Evolutionary conservation across 2,113 vertebrate genomes (phyloP).

Genomic region (Gallinago media): DNA sequence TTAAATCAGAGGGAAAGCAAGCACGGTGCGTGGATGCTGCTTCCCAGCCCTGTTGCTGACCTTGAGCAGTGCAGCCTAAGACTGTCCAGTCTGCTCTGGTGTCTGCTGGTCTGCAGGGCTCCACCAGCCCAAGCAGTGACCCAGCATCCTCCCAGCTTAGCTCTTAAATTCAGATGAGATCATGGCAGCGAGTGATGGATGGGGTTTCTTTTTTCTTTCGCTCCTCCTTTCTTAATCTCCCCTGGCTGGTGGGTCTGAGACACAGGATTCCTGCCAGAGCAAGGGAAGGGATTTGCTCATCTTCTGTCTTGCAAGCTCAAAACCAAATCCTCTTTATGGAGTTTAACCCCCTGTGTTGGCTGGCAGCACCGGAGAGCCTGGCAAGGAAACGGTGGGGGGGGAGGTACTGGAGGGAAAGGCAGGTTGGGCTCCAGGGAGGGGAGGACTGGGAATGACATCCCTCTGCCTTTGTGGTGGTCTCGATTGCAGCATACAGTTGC

Average conservation of each 20-base stretch:
- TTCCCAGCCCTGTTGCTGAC: background rate
- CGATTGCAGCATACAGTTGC: rapidly evolving
- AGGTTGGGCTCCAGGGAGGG: background rate
- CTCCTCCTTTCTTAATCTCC: conserved; percentile 48
- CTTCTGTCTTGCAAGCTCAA: conserved; percentile 50
- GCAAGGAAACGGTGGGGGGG: background rate
- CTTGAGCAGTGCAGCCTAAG: background rate
- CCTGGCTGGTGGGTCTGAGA: conserved; percentile 52
- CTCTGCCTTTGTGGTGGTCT: background rate
- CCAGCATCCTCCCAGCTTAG: conserved; percentile 29
- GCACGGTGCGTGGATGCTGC: rapidly evolving
- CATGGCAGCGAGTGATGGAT: background rate
- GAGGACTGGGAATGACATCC: rapidly evolving
- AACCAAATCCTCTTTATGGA: conserved; percentile 65
- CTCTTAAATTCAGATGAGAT: conserved; percentile 29
- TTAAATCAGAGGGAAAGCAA: background rate
- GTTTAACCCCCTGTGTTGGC: conserved; percentile 36
- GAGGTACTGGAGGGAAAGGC: background rate
- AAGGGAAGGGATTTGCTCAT: conserved; percentile 61
- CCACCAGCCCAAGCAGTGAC: conserved; percentile 2
- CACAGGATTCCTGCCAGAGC: conserved; percentile 60
- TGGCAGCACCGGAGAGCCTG: background rate
- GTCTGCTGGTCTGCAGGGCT: background rate
- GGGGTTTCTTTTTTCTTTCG: background rate
- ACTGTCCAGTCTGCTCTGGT: background rate